Conservation (phyloP, 2,797 vertebrate genomes). For the Sardinella longiceps region DNA sequence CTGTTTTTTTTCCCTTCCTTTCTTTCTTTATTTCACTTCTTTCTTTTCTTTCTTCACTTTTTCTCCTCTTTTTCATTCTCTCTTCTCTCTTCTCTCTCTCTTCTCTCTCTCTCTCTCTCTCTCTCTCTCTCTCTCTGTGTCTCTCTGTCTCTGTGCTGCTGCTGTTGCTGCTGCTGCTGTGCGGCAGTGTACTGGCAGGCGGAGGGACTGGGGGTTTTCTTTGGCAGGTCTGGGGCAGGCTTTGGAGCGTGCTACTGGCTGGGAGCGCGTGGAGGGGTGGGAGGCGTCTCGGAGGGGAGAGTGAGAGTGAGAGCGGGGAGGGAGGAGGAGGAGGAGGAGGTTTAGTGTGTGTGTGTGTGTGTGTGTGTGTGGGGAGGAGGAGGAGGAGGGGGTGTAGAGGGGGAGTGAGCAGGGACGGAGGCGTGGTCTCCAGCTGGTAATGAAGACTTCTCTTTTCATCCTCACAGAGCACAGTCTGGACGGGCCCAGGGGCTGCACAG, state of each 20-base stretch:
- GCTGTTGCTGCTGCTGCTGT: conserved; percentile 23
- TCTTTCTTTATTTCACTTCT: neutral
- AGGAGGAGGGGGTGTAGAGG: conserved; percentile 73
- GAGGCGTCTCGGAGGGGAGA: conserved; percentile 63
- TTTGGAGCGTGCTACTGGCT: conserved; percentile 22
- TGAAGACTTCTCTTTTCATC: conserved; percentile 72
- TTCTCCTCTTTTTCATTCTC: conserved; percentile 43
- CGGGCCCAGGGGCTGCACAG: conserved; percentile 62
- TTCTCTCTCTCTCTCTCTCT: neutral
- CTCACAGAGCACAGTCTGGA: conserved; percentile 67
- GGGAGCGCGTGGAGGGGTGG: conserved; percentile 74
- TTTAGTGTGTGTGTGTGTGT: too few species aligned
- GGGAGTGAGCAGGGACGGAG: conserved; percentile 78
- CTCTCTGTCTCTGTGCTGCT: conserved; percentile 47
- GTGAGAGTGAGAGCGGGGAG: neutral
- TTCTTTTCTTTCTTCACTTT: neutral
- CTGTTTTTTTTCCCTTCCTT: neutral
- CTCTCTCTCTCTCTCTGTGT: conserved; percentile 45
- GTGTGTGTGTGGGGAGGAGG: neutral
- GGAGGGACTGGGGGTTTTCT: conserved; percentile 73
- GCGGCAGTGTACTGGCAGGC: conserved; percentile 67
- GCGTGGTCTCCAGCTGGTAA: conserved; percentile 67
- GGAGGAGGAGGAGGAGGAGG: neutral
- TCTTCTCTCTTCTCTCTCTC: neutral
- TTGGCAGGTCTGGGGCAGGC: conserved; percentile 64